phyloP scores from a whole-genome alignment of 2,888 invertebrate genomes.

The Leptarthrus brevirostris region DNA sequence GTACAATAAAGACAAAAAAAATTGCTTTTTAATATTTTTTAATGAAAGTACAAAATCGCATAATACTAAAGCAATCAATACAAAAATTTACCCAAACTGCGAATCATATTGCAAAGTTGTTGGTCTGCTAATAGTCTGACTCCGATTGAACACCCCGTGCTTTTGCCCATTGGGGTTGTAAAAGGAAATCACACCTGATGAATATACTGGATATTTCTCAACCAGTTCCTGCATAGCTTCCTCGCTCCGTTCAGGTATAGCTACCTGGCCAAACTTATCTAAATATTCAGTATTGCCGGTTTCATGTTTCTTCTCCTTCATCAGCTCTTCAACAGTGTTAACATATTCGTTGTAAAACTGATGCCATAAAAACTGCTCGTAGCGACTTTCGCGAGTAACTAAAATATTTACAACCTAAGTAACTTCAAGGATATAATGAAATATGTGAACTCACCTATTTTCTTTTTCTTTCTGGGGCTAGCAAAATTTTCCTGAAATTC shows the following conservation, averaged over 20 bases:
- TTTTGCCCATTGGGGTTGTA: slow-evolving; percentile 63
- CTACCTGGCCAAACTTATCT: slow-evolving; percentile 60
- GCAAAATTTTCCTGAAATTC: neutral
- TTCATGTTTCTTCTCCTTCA: neutral
- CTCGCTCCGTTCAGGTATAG: slow-evolving; percentile 56
- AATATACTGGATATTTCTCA: slow-evolving; percentile 52
- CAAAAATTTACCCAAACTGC: slow-evolving; percentile 59
- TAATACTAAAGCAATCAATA: neutral
- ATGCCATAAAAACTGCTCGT: slow-evolving; percentile 63
- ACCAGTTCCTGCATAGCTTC: slow-evolving; percentile 58
- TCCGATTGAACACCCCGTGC: slow-evolving; percentile 60
- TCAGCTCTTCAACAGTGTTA: slow-evolving; percentile 55
- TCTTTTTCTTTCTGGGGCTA: neutral
- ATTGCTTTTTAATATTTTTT: too few relatives aligned
- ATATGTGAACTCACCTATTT: neutral
- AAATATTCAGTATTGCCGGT: slow-evolving; percentile 59
- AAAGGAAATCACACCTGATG: slow-evolving; percentile 61
- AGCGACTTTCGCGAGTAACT: slow-evolving; percentile 58
- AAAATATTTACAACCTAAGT: neutral
- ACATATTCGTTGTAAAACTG: slow-evolving; percentile 63
- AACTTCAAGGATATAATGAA: neutral
- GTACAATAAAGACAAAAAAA: too few relatives aligned
- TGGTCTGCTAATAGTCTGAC: slow-evolving; percentile 59
- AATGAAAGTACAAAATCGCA: too few relatives aligned
- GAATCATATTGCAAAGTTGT: slow-evolving; percentile 59